Percentiles rank a stretch among this genome's conserved stretches.
phyloP scores from a whole-genome alignment of 2,888 invertebrate species.

The Hirtodrosophila confusa region DNA sequence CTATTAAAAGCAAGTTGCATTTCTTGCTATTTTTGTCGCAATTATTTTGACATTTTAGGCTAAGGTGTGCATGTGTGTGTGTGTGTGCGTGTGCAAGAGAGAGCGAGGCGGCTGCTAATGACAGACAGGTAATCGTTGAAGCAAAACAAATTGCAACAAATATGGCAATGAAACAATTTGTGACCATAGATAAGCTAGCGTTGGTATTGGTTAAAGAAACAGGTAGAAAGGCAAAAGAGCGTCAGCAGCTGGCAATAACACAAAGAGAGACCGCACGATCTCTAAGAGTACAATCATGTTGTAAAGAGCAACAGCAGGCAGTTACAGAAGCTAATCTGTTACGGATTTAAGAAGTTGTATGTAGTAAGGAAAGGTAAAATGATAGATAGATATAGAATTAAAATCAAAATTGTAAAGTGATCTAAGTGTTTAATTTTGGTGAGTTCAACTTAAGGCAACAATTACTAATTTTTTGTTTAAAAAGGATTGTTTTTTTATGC shows the following conservation, averaged over 20 bases:
- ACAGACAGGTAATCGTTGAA: constrained; percentile 40
- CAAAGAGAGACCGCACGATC: neutral
- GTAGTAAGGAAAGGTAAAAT: too few species aligned
- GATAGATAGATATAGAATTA: too few species aligned
- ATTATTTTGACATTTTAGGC: constrained; percentile 44
- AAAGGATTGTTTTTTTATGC: too few species aligned
- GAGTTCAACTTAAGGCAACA: too few species aligned
- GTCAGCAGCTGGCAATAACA: neutral
- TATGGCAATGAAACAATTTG: constrained; percentile 45
- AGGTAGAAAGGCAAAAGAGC: constrained; percentile 36
- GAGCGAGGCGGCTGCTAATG: constrained; percentile 27
- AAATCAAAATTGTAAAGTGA: too few species aligned
- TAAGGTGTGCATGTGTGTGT: neutral
- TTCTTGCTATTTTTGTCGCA: constrained; percentile 43
- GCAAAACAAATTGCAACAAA: constrained; percentile 52
- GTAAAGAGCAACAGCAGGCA: constrained; percentile 1
- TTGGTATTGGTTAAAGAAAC: constrained; percentile 35
- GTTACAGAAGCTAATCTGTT: constrained; percentile 1
- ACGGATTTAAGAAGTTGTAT: too few species aligned
- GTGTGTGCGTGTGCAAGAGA: constrained; percentile 10
- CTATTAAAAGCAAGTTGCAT: constrained; percentile 46
- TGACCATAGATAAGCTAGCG: constrained; percentile 43
- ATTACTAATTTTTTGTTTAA: too few species aligned
- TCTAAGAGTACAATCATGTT: constrained; percentile 5
- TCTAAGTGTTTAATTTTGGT: too few species aligned